Evolutionary conservation across 2,888 invertebrate species (phyloP).

Genomic region (Ophion ellenae): DNA sequence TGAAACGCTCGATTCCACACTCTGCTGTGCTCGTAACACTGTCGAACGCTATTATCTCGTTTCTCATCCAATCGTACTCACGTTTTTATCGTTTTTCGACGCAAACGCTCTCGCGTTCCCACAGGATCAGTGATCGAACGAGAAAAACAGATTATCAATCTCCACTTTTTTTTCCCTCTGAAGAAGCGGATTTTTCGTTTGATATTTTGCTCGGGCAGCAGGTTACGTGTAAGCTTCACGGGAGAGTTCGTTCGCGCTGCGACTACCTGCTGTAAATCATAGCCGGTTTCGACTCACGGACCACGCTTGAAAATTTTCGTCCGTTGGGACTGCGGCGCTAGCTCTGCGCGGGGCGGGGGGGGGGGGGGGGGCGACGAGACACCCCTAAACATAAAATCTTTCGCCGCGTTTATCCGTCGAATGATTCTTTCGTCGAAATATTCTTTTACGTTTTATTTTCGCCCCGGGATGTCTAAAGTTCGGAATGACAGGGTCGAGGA

Average conservation of each 20-base stretch:
- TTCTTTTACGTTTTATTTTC: neutral
- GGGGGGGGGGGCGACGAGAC: neutral
- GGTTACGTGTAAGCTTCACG: slow-evolving; percentile 13
- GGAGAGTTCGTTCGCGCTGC: slow-evolving; percentile 22
- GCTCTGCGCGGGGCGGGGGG: neutral
- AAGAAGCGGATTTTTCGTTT: neutral
- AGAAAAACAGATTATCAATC: neutral
- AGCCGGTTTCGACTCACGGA: slow-evolving; percentile 56
- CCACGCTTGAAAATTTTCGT: slow-evolving; percentile 48
- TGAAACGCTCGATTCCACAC: slow-evolving; percentile 49
- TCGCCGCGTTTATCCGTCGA: neutral
- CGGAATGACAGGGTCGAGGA: neutral
- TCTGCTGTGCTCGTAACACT: slow-evolving; percentile 5
- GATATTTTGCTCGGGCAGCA: neutral
- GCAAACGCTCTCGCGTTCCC: neutral
- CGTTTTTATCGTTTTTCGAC: neutral
- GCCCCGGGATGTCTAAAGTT: neutral
- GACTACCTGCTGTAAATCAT: slow-evolving; percentile 62
- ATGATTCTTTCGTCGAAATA: slow-evolving; percentile 1
- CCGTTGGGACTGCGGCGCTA: neutral
- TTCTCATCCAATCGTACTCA: neutral
- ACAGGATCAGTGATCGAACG: neutral
- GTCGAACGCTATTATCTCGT: neutral
- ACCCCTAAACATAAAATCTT: slow-evolving; percentile 1
- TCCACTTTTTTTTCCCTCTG: too few species aligned